Evolutionary conservation across 2,888 invertebrate genomes (phyloP).

Genomic region (Eristalinus sepulchralis): DNA sequence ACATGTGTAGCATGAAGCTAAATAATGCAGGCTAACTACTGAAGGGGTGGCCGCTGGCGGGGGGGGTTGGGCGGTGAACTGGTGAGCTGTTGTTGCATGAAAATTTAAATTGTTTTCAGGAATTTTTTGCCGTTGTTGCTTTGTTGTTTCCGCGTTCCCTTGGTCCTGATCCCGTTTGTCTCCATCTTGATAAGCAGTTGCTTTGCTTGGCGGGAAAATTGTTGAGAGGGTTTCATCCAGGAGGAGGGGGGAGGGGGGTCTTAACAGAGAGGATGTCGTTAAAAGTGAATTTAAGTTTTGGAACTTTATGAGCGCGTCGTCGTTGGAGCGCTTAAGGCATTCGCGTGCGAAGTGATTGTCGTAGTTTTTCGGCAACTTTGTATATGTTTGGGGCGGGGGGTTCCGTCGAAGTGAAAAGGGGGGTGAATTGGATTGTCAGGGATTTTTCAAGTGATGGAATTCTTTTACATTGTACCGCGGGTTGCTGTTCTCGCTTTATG

Average conservation of each 20-base stretch:
- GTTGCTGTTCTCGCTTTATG: no score
- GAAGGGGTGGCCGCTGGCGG: background rate
- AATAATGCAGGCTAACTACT: conserved; percentile 38
- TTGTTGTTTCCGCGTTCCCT: background rate
- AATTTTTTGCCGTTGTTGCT: background rate
- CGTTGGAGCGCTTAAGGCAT: conserved; percentile 1
- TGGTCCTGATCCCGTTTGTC: background rate
- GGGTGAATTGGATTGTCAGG: background rate
- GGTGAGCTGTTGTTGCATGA: conserved; percentile 47
- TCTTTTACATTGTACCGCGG: background rate
- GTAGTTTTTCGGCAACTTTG: conserved; percentile 25
- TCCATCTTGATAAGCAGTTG: background rate
- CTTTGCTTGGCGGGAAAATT: background rate
- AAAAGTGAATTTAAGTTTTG: conserved; percentile 54
- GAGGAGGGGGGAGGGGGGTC: background rate
- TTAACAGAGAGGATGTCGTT: conserved; percentile 27
- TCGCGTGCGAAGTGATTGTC: background rate
- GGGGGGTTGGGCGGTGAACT: background rate
- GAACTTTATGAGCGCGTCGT: conserved; percentile 44
- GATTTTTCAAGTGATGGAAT: background rate
- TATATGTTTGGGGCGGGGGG: background rate
- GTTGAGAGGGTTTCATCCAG: no score
- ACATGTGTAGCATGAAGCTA: conserved; percentile 53
- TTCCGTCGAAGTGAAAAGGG: no score
- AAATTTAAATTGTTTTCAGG: conserved; percentile 41